These are phyloP conservation scores for Perdita meconis DNA, from an alignment of 2,888 invertebrate species.

Conservation along the genomic window DNA sequence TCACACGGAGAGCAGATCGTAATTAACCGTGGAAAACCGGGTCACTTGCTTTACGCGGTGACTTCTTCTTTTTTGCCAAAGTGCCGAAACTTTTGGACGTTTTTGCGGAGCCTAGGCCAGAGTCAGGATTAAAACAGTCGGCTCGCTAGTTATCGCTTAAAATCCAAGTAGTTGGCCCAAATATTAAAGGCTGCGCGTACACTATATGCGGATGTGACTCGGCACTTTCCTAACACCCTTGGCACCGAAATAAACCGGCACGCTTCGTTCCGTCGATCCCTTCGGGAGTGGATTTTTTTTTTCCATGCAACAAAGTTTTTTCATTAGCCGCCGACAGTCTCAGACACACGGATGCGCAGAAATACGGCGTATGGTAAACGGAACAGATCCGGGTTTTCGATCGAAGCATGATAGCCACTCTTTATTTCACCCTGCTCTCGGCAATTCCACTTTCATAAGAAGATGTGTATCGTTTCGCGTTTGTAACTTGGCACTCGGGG, in stretches of 20 bases:
- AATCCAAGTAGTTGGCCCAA: slow-evolving; percentile 24
- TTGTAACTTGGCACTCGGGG: too few relatives aligned
- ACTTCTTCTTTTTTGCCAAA: slow-evolving; percentile 30
- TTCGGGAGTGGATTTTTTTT: slow-evolving; percentile 15
- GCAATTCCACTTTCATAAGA: neutral
- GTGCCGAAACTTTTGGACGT: slow-evolving; percentile 39
- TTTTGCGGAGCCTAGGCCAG: slow-evolving; percentile 15
- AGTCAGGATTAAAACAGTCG: slow-evolving; percentile 58
- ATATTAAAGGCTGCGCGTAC: slow-evolving; percentile 39
- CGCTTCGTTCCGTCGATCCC: slow-evolving; percentile 25
- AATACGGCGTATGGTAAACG: slow-evolving; percentile 21
- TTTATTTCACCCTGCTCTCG: slow-evolving; percentile 11
- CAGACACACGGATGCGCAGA: slow-evolving; percentile 31
- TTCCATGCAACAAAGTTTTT: slow-evolving; percentile 62
- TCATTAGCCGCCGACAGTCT: slow-evolving; percentile 51
- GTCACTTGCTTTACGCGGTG: slow-evolving; percentile 56
- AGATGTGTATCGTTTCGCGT: neutral
- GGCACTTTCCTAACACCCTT: slow-evolving; percentile 31
- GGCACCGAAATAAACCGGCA: slow-evolving; percentile 45
- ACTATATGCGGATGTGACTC: neutral
- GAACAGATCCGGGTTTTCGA: neutral
- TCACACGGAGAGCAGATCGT: slow-evolving; percentile 51
- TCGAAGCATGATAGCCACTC: slow-evolving; percentile 1
- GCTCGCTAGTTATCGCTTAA: slow-evolving; percentile 36
- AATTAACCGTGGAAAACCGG: slow-evolving; percentile 66